Evolutionary conservation across 2,797 vertebrate species (phyloP).

Genomic region (Buphagus erythrorhynchus): DNA sequence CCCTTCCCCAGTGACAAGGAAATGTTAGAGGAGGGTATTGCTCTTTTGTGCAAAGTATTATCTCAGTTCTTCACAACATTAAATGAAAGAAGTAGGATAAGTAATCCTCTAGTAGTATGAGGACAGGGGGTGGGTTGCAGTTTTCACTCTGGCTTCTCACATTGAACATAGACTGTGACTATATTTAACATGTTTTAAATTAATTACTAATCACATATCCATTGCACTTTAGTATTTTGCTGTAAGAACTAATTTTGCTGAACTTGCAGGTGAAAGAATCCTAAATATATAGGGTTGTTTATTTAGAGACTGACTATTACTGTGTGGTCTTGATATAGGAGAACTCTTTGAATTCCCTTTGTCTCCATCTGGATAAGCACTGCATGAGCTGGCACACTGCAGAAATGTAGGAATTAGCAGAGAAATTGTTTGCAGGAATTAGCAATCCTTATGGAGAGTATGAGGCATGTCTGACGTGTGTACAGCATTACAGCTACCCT

Average conservation of each 20-base stretch:
- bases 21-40: neutral
- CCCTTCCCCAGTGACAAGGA: neutral
- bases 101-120: neutral
- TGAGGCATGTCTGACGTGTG: neutral
- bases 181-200: neutral
- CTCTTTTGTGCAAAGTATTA: neutral
- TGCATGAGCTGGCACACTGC: neutral
- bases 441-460: neutral
- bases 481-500: neutral
- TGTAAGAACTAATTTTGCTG: neutral
- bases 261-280: neutral
- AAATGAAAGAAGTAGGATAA: neutral
- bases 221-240: neutral
- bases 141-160: neutral
- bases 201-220: neutral
- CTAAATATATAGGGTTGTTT: neutral
- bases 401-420: neutral
- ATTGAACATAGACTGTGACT: neutral
- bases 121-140: neutral
- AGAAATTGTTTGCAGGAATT: neutral
- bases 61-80: neutral
- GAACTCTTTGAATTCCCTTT: neutral
- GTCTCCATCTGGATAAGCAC: neutral
- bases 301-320: neutral
- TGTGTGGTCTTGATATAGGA: neutral